Percentiles rank a stretch among this genome's conserved stretches.
Conservation (phyloP, 1,140 invertebrate genomes). For the Linepithema humile region DNA sequence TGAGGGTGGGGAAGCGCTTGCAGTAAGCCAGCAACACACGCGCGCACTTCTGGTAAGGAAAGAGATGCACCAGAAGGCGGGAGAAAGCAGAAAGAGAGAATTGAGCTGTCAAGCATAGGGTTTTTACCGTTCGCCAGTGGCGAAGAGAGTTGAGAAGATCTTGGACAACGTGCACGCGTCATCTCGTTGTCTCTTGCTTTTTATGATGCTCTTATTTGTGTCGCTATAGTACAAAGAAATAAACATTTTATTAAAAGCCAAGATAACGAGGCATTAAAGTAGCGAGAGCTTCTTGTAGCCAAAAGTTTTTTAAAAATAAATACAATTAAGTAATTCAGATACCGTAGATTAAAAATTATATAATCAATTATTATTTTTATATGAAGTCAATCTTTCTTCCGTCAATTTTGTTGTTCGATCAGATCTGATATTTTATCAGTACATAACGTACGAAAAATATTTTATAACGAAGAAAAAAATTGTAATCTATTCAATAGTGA, state of each 20-base stretch:
- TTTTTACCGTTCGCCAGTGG: constrained; percentile 39
- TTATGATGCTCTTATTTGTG: not conserved
- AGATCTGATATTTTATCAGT: too few species aligned
- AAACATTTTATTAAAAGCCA: not conserved
- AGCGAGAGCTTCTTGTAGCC: not conserved
- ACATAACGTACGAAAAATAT: not conserved
- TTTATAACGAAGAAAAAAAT: not conserved
- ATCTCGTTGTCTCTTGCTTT: constrained; percentile 12
- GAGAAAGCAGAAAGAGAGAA: constrained; percentile 52
- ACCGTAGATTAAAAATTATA: not conserved
- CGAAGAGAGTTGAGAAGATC: not conserved
- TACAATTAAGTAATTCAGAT: not conserved
- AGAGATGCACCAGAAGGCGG: constrained; percentile 18
- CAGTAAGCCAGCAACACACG: not conserved
- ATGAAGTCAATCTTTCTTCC: not conserved
- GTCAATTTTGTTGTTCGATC: too few species aligned
- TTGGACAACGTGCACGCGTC: constrained; percentile 1
- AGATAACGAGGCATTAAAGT: not conserved
- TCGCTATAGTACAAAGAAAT: not conserved
- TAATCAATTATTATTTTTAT: constrained; percentile 14
- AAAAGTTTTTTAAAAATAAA: not conserved
- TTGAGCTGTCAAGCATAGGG: constrained; percentile 25
- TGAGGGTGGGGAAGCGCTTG: constrained; percentile 31
- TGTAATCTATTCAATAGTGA: not conserved
- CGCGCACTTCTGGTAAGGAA: constrained; percentile 17